Percentiles rank a stretch among this genome's conserved stretches.
These are phyloP conservation scores for Ophion ventricosus DNA, from an alignment of 2,888 invertebrate genomes.

Conservation along the genomic window DNA sequence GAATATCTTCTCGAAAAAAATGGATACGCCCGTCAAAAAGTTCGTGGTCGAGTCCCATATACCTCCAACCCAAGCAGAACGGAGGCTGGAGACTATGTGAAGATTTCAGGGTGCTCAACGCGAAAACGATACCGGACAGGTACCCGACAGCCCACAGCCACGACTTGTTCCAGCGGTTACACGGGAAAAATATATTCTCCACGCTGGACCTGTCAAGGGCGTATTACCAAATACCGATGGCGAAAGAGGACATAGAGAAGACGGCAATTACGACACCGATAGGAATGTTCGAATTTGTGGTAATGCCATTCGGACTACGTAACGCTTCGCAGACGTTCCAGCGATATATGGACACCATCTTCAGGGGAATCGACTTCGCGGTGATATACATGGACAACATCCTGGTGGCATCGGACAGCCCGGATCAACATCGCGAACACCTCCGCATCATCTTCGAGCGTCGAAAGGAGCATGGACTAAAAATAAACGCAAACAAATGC, in stretches of 20 bases:
- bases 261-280: not conserved
- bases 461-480: not conserved
- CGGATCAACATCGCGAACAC: not conserved
- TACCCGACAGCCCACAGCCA: not conserved
- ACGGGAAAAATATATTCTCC: not conserved
- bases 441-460: not conserved
- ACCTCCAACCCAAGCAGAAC: slow-evolving; percentile 69
- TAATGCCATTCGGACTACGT: not conserved
- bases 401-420: not conserved
- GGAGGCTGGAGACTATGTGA: slow-evolving; percentile 4
- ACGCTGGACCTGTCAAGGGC: not conserved
- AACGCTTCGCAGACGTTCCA: slow-evolving; percentile 13
- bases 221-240: not conserved
- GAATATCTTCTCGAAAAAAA: slow-evolving; percentile 75
- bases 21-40: slow-evolving; percentile 81
- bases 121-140: not conserved
- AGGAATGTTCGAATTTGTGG: not conserved
- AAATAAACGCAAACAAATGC: not conserved
- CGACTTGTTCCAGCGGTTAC: not conserved
- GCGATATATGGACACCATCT: not conserved
- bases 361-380: not conserved
- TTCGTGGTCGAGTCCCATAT: slow-evolving; percentile 79
- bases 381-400: slow-evolving; percentile 1
- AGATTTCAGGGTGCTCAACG: not conserved
- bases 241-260: not conserved